A percentile compares a stretch with the other conserved stretches of the same genome.
Evolutionary conservation across 2,888 invertebrate genomes (phyloP).

Genomic region (Alcis repandata): DNA sequence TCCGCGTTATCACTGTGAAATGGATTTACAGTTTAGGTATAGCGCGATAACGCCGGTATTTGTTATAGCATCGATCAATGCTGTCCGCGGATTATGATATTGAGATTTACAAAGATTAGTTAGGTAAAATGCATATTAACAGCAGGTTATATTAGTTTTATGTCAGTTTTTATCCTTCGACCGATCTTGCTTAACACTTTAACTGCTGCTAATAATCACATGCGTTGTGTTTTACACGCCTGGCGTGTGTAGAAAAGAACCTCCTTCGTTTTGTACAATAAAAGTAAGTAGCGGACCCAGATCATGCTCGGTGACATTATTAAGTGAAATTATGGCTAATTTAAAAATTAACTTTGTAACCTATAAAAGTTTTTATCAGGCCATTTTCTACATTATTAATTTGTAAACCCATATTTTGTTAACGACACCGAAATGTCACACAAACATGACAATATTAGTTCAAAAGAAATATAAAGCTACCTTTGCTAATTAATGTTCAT

Average conservation of each 20-base stretch:
- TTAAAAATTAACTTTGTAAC: background rate
- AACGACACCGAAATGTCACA: constrained; percentile 6
- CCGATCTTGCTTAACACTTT: no score
- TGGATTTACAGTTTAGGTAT: constrained; percentile 57
- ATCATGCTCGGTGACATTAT: no score
- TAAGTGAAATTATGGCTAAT: no score
- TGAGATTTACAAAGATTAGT: constrained; percentile 64
- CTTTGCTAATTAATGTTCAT: constrained; percentile 25
- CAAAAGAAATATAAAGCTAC: constrained; percentile 13
- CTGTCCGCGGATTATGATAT: constrained; percentile 69
- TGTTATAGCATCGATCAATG: constrained; percentile 69
- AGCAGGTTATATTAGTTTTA: constrained; percentile 3
- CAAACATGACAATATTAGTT: constrained; percentile 15
- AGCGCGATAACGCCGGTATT: constrained; percentile 44
- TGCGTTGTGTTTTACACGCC: no score
- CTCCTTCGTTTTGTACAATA: no score
- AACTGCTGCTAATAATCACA: no score
- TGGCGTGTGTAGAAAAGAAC: no score
- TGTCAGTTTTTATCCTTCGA: no score
- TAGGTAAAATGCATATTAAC: constrained; percentile 16
- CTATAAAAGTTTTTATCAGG: background rate
- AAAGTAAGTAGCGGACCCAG: no score
- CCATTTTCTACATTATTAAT: background rate
- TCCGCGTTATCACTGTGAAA: constrained; percentile 54
- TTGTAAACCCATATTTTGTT: background rate